Conservation (phyloP, 2,888 invertebrate species). For the Endomychus coccineus region DNA sequence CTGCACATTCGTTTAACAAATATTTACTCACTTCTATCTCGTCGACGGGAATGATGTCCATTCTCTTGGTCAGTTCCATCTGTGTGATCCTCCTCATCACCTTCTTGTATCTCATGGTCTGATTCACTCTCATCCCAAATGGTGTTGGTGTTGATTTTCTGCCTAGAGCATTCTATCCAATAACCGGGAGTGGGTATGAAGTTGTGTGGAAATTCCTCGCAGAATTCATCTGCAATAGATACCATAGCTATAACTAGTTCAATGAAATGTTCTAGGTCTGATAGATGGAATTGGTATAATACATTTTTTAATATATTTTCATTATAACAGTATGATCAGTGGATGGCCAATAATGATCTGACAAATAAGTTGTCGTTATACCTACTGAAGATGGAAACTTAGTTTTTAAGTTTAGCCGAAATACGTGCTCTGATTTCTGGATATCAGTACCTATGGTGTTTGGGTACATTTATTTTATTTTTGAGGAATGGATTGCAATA, state of each 20-base stretch:
- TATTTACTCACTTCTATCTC: conserved; percentile 36
- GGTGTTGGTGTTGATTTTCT: conserved; percentile 73
- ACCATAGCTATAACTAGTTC: too few species aligned
- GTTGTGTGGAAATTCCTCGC: conserved; percentile 87
- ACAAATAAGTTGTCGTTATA: too few species aligned
- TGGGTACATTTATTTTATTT: too few species aligned
- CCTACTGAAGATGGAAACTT: too few species aligned
- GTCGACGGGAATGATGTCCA: conserved; percentile 30
- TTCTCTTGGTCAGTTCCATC: conserved; percentile 42
- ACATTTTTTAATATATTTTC: background rate
- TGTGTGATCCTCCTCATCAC: conserved; percentile 41
- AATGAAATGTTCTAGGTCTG: background rate
- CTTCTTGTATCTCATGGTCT: conserved; percentile 59
- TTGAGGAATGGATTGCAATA: too few species aligned
- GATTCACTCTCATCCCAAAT: conserved; percentile 81
- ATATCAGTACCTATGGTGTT: too few species aligned
- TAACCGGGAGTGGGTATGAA: conserved; percentile 87
- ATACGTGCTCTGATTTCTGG: too few species aligned
- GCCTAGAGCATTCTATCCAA: conserved; percentile 93
- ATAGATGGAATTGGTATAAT: background rate
- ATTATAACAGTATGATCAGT: background rate
- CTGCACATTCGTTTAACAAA: too few species aligned
- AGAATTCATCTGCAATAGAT: conserved; percentile 79
- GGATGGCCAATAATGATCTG: too few species aligned
- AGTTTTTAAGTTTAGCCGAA: too few species aligned